These are phyloP conservation scores for Cheirogaleus major DNA, from an alignment of 2,797 vertebrate genomes.

Conservation along the genomic window DNA sequence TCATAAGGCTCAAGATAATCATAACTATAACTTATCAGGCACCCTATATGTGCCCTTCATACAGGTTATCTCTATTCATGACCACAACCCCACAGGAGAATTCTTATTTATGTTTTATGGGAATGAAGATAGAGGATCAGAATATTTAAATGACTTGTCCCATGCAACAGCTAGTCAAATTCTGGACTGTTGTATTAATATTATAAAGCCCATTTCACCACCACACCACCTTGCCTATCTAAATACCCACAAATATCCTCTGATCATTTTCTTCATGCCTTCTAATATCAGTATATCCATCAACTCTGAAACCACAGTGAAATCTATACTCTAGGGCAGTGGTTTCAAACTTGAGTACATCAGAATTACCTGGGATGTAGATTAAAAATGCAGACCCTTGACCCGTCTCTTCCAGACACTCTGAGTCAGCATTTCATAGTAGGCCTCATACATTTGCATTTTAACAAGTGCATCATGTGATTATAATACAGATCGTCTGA, in stretches of 20 bases:
- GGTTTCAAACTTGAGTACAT: neutral
- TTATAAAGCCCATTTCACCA: neutral
- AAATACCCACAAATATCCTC: neutral
- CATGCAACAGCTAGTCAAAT: neutral
- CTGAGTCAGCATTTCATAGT: neutral
- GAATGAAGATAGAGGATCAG: neutral
- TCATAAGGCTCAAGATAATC: neutral
- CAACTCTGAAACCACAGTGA: neutral
- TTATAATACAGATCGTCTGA: neutral
- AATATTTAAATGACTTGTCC: neutral
- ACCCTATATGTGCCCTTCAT: neutral
- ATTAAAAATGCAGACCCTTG: neutral
- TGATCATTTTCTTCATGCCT: neutral
- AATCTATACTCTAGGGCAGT: neutral
- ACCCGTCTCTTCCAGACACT: neutral
- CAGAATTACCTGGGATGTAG: neutral
- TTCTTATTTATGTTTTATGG: neutral
- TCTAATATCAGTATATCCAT: neutral
- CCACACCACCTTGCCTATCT: neutral
- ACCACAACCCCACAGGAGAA: accelerated
- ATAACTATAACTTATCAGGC: neutral
- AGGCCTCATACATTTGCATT: neutral
- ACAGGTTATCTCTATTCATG: neutral
- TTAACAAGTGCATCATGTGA: neutral
- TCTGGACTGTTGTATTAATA: neutral